phyloP scores from a whole-genome alignment of 2,888 invertebrate genomes.

The Smittia aterrima region DNA sequence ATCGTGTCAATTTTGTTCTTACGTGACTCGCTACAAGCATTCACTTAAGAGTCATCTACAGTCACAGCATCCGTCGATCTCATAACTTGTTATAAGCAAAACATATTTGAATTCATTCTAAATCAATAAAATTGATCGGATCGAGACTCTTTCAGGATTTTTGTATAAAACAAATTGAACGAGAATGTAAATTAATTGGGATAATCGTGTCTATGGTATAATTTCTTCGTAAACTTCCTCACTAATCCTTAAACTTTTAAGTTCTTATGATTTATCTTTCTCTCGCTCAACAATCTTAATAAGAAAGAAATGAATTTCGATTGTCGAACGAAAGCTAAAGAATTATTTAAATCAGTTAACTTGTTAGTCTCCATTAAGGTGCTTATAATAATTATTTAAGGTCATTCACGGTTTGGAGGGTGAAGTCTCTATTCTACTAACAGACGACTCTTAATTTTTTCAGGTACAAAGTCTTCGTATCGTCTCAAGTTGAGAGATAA shows the following conservation, averaged over 20 bases:
- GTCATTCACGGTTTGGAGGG: neutral
- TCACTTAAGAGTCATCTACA: constrained; percentile 56
- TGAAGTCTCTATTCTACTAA: constrained; percentile 15
- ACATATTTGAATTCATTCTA: neutral
- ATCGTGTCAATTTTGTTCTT: constrained; percentile 57
- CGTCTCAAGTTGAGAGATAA: constrained; percentile 19
- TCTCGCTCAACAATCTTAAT: too few species aligned
- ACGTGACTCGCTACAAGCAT: constrained; percentile 57
- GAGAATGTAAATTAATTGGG: neutral
- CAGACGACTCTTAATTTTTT: constrained; percentile 12
- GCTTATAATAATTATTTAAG: constrained; percentile 11
- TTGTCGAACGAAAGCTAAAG: neutral
- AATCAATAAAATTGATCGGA: neutral
- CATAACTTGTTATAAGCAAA: neutral
- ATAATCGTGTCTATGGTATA: neutral
- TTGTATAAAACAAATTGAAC: neutral
- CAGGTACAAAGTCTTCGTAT: constrained; percentile 23
- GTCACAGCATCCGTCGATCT: constrained; percentile 47
- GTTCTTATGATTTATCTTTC: neutral
- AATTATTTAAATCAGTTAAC: neutral
- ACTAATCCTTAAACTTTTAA: neutral
- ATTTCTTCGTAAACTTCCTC: neutral
- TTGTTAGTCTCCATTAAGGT: neutral
- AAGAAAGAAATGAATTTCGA: too few species aligned
- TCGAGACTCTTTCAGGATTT: neutral